Evolutionary conservation across 2,888 invertebrate genomes (phyloP).

Genomic region (Teleiodes luculella): DNA sequence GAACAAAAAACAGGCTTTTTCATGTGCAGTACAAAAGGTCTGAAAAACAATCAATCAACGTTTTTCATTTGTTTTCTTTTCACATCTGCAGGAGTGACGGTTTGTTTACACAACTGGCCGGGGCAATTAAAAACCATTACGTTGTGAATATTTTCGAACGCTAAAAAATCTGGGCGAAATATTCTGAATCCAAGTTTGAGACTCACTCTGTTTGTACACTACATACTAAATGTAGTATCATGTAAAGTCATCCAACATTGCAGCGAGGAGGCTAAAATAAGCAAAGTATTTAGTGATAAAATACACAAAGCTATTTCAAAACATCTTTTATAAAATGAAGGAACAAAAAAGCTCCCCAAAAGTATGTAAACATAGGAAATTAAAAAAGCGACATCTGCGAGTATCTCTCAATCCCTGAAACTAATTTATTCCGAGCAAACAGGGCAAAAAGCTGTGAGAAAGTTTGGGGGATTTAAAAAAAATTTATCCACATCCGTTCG

Average conservation of each 20-base stretch:
- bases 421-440: conserved; percentile 55
- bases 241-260: too few species aligned
- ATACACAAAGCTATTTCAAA: conserved; percentile 1
- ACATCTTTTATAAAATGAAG: conserved; percentile 1
- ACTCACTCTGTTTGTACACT: too few species aligned
- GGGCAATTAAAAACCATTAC: conserved; percentile 9
- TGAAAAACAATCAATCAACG: conserved; percentile 17
- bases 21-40: conserved; percentile 10
- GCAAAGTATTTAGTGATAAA: too few species aligned
- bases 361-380: conserved; percentile 48
- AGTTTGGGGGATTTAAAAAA: conserved; percentile 27
- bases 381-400: conserved; percentile 60
- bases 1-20: conserved; percentile 16
- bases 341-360: conserved; percentile 18
- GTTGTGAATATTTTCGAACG: not conserved
- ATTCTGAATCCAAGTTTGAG: not conserved
- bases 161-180: not conserved
- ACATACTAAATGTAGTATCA: too few species aligned
- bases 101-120: conserved; percentile 3
- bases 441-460: conserved; percentile 62
- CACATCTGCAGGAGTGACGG: not conserved
- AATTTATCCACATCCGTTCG: conserved; percentile 53
- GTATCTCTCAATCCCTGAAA: conserved; percentile 40
- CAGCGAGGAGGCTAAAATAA: too few species aligned
- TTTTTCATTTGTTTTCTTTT: conserved; percentile 9